Conservation (phyloP, 1,140 invertebrate genomes). For the Epicauta chinensis region DNA sequence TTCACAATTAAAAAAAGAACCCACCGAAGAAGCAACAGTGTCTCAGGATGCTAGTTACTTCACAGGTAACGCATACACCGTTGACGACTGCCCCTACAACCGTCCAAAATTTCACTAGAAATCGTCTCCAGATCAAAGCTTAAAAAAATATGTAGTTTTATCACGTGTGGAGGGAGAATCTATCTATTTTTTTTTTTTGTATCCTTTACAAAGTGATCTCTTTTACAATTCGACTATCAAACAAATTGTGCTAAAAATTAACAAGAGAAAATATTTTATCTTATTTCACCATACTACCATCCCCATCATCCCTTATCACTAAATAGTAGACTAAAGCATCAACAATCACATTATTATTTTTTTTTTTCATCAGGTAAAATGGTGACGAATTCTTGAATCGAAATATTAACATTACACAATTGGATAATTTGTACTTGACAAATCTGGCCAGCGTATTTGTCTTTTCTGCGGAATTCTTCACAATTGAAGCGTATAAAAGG, state of each 20-base stretch:
- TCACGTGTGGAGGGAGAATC: constrained; percentile 33
- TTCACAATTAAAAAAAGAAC: too few species aligned
- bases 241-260: constrained; percentile 18
- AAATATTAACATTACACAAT: neutral
- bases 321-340: constrained; percentile 19
- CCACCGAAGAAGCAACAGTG: constrained; percentile 6
- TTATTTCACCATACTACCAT: neutral
- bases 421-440: too few species aligned
- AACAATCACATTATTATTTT: constrained; percentile 22
- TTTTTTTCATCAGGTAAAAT: constrained; percentile 20
- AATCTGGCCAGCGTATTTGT: neutral
- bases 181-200: constrained; percentile 19
- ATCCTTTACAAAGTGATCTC: constrained; percentile 4
- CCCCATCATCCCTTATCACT: neutral
- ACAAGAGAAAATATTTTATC: too few species aligned
- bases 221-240: constrained; percentile 17
- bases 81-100: constrained; percentile 24
- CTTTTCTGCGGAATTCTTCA: neutral
- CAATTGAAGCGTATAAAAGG: neutral
- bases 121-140: too few species aligned
- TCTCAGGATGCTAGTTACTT: constrained; percentile 20
- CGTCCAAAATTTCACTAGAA: constrained; percentile 9
- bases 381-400: neutral
- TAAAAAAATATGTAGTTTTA: constrained; percentile 37
- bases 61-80: constrained; percentile 34